Conservation (phyloP, 2,888 invertebrate species). For the Leptopilina drosophilae region DNA sequence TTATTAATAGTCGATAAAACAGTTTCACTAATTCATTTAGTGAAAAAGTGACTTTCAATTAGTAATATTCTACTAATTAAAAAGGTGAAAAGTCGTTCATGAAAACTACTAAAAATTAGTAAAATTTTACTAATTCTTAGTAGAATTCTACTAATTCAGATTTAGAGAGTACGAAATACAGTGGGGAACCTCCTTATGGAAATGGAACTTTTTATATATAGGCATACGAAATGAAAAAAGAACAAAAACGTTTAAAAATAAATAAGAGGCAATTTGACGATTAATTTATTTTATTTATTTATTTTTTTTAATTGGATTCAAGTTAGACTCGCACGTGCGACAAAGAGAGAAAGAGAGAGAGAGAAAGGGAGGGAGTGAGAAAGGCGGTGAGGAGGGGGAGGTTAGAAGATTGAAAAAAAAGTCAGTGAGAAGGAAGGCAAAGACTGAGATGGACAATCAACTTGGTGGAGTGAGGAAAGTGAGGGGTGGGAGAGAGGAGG, state of each 20-base stretch:
- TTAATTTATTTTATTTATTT: not conserved
- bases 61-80: no score
- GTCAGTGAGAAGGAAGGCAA: constrained; percentile 44
- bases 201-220: no score
- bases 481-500: constrained; percentile 44
- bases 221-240: no score
- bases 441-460: constrained; percentile 51
- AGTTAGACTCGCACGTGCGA: constrained; percentile 43
- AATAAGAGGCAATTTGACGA: not conserved
- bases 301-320: constrained; percentile 40
- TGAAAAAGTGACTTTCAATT: no score
- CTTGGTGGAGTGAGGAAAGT: constrained; percentile 38
- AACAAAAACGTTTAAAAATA: not conserved
- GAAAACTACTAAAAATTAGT: no score
- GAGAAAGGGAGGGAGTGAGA: constrained; percentile 39
- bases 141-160: no score
- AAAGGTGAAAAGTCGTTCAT: no score
- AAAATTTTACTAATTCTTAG: no score
- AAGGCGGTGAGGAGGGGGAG: constrained; percentile 42
- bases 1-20: no score
- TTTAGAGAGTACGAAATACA: no score
- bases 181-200: no score
- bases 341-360: constrained; percentile 50
- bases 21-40: no score
- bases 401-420: constrained; percentile 45